Conservation (phyloP, 1,140 invertebrate species). For the Drosophila cardini region DNA sequence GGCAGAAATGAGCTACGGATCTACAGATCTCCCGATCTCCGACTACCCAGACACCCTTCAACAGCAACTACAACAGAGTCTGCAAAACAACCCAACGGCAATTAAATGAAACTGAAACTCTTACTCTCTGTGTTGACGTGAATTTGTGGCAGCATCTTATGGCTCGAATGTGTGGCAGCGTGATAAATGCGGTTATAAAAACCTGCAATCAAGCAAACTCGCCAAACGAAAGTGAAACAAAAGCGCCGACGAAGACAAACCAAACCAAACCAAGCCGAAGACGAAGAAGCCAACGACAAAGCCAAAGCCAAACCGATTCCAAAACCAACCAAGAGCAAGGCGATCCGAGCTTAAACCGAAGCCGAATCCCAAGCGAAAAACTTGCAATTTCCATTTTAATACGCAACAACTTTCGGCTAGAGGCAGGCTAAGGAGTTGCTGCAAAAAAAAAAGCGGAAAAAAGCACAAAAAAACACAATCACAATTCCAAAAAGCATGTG, state of each 20-base stretch:
- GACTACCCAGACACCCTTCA: slow-evolving; percentile 8
- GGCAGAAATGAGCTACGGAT: background rate
- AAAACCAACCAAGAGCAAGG: background rate
- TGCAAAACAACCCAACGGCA: slow-evolving; percentile 27
- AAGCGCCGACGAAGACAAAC: slow-evolving; percentile 57
- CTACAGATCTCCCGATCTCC: background rate
- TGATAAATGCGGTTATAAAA: slow-evolving; percentile 78
- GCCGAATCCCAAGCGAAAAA: slow-evolving; percentile 54
- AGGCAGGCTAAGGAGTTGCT: slow-evolving; percentile 62
- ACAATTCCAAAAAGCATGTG: slow-evolving; percentile 19
- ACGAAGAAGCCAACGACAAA: slow-evolving; percentile 32
- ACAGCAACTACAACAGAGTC: background rate
- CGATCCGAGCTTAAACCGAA: too few relatives aligned
- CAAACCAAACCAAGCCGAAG: slow-evolving; percentile 16
- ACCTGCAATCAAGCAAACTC: slow-evolving; percentile 70
- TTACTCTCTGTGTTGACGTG: slow-evolving; percentile 37
- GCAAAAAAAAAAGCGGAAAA: too few relatives aligned
- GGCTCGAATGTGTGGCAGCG: slow-evolving; percentile 77
- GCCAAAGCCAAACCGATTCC: background rate
- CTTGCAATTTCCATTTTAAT: slow-evolving; percentile 83
- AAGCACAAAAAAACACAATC: slow-evolving; percentile 7
- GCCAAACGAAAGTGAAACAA: slow-evolving; percentile 82
- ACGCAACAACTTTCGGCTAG: slow-evolving; percentile 82
- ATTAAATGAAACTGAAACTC: slow-evolving; percentile 73
- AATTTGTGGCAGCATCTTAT: slow-evolving; percentile 55